Percentiles rank a stretch among this genome's conserved stretches.
Conservation (phyloP, 2,888 invertebrate species). For the Amphipoea lucens region DNA sequence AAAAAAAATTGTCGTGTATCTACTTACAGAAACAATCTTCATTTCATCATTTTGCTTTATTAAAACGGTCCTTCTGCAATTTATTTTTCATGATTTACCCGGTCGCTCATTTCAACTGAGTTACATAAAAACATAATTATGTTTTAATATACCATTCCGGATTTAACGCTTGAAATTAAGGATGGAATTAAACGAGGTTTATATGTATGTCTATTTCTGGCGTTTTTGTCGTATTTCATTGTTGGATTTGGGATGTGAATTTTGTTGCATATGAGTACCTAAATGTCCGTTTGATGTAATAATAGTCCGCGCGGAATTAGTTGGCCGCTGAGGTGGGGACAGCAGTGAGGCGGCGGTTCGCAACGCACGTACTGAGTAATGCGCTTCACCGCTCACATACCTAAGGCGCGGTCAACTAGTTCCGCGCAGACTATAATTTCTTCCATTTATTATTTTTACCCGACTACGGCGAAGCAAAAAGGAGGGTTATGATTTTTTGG, state of each 20-base stretch:
- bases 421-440: not conserved
- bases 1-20: not conserved
- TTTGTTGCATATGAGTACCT: not conserved
- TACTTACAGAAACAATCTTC: not conserved
- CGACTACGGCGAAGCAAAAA: no score
- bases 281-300: not conserved
- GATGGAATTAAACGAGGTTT: slow-evolving; percentile 51
- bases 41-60: not conserved
- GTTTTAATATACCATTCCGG: slow-evolving; percentile 46
- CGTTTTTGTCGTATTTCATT: slow-evolving; percentile 16
- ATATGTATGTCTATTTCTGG: slow-evolving; percentile 37
- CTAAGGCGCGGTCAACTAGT: no score
- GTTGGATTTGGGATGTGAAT: slow-evolving; percentile 8
- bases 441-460: not conserved
- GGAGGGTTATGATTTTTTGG: no score
- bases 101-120: slow-evolving; percentile 46
- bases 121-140: slow-evolving; percentile 49
- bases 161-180: slow-evolving; percentile 49
- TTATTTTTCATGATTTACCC: slow-evolving; percentile 3
- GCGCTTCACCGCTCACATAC: no score
- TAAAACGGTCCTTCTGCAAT: slow-evolving; percentile 25
- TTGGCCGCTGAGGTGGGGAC: no score
- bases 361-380: no score
- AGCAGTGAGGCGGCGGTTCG: no score
- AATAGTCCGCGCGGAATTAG: no score